Conservation (phyloP, 2,888 invertebrate species). For the Tridacna gigas region DNA sequence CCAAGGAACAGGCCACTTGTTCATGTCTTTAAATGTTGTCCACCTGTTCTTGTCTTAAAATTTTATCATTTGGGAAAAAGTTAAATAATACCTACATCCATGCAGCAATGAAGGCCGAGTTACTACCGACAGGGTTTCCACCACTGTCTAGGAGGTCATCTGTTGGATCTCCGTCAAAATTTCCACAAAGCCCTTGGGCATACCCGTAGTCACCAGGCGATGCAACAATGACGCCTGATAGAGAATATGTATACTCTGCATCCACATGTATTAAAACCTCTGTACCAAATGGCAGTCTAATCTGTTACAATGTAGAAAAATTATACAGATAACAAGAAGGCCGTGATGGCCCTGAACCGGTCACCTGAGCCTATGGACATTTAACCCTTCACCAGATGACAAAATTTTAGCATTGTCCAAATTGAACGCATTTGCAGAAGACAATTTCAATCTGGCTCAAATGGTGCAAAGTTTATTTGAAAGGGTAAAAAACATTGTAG, state of each 20-base stretch:
- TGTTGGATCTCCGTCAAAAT: slow-evolving; percentile 5
- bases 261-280: slow-evolving; percentile 1
- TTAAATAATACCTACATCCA: not conserved
- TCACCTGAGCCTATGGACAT: not conserved
- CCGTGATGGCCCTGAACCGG: not conserved
- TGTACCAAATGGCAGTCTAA: not conserved
- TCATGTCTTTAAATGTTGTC: no score
- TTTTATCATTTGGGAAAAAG: no score
- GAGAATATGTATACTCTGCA: not conserved
- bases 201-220: slow-evolving; percentile 1
- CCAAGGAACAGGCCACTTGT: no score
- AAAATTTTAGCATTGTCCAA: not conserved
- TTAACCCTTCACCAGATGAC: not conserved
- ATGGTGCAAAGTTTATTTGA: not conserved
- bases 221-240: not conserved
- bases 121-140: not conserved
- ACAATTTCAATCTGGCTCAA: not conserved
- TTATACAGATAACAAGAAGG: not conserved
- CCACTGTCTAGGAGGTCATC: not conserved
- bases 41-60: no score
- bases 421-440: not conserved
- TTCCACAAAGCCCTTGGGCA: slow-evolving; percentile 4
- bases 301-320: not conserved
- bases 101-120: not conserved
- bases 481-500: not conserved